Evolutionary conservation across 2,113 vertebrate species (phyloP), one percentile per base, ranked within the genome.

Genomic region (Chaetops frenatus): DNA sequence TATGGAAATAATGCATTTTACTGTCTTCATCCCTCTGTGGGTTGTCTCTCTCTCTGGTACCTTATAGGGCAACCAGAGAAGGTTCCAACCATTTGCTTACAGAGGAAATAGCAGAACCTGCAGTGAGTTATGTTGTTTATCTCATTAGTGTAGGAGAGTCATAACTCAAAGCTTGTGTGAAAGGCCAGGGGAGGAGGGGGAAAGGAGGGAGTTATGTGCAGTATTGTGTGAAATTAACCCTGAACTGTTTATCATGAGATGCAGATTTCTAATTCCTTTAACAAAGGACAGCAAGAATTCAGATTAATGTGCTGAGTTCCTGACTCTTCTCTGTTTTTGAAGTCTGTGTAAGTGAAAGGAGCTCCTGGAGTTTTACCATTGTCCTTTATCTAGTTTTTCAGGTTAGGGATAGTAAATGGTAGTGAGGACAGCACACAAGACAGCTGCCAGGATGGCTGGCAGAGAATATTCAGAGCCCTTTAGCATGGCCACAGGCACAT

Each of bases 51-150:
- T 44, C 53, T 95, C 93, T 85, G 71, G 96, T 90, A 91, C 95
- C 95, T 98, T 96, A 95, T 65, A 97, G 97, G 93, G 95, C 97
- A 97, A 94, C 91, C 58, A 70, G 76, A 79, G 85, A 96, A 93
- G 65, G 84, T 88, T 96, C 96, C 92, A 86, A 90, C 82, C 86
- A 88, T 96, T 95, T 96, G 94, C 97, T 97, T 97, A 95, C 17
- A 95, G 86, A 97, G 87, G 71, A 97, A 97, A 92, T 86, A 96
- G 91, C 96, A 93, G 92, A 95, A 96, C 91, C 97, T 96, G 81
- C 9, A 74, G 81, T 98, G 97, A 98, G 91, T 97, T 97, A 96
- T 94, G 95, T 97, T 98, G 98, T 98, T 98, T 98, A 98, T 98
- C 97, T 98, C 98, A 97, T 98, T 98, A 98, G 97, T 96, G 95